Evolutionary conservation across 2,797 vertebrate genomes (phyloP), one percentile per base, ranked within the genome.

Genomic region (Artibeus jamaicensis): DNA sequence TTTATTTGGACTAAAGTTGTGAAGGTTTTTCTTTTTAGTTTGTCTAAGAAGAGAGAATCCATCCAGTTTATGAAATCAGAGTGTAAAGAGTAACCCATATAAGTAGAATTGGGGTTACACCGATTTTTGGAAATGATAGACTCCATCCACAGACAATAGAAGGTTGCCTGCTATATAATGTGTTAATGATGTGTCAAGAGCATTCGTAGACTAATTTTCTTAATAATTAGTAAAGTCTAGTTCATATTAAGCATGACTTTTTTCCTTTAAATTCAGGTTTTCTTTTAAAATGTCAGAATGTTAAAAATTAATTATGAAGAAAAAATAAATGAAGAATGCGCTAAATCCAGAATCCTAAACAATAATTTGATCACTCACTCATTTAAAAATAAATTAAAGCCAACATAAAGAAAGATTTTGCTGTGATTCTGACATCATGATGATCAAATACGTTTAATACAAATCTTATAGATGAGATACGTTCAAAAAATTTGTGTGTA

Each of bases 191-290:
- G 85, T 76, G 3, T 77, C 95, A 97, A 71, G 96, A 94, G 55
- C 91, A 89, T 96, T 93, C 55, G 84, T 53, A 96, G 57, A 1
- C 11, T 22, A 93, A 85, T 89, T 84, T 29, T 89, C 73, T 79
- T 96, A 93, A 94, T 93, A 96, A 97, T 97, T 97, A 95, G 89
- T 93, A 91, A 44, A 9, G 14, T 94, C 70, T 97, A 37, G 82
- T 83, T 92, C 97, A 93, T 79, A 95, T 92, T 82, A 59, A 82
- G 53, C 46, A 79, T 14, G 29, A 2, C 37, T 67, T 93, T 89
- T 86, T 86, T 82, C 74, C 74, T 76, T 93, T 91, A 96, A 77
- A 83, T 82, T 26, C 62, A 42, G 48, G 24, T 12, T 97, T 93
- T 48, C 26, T 86, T 96, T 86, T 39, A 76, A 89, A 97, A 89